These are phyloP conservation scores for Pluvialis apricaria DNA, from an alignment of 2,113 vertebrate genomes.

Conservation along the genomic window DNA sequence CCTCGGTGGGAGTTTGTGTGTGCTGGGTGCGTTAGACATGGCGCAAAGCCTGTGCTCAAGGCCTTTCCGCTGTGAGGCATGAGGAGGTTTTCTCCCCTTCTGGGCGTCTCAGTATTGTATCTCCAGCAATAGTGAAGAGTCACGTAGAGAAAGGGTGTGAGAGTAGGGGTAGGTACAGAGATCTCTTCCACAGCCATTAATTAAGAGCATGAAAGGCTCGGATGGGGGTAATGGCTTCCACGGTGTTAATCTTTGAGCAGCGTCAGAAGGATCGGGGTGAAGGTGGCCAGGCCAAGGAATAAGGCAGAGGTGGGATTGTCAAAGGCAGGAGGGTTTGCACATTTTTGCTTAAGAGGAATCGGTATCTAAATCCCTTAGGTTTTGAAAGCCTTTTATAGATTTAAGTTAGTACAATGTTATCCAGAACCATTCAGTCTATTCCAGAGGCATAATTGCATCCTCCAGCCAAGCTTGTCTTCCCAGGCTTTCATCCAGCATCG, in stretches of 20 bases:
- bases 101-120: background rate
- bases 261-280: background rate
- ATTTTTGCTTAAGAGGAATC: background rate
- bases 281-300: background rate
- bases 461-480: background rate
- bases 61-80: background rate
- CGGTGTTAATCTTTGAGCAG: background rate
- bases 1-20: background rate
- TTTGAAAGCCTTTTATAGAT: background rate
- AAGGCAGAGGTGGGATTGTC: background rate
- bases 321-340: background rate
- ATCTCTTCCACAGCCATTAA: background rate
- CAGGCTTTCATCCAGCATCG: rapidly evolving
- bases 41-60: background rate
- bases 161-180: background rate
- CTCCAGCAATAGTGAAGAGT: background rate
- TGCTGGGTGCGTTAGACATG: background rate
- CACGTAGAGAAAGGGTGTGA: background rate
- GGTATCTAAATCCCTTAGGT: background rate
- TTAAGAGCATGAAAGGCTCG: background rate
- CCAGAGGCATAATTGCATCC: background rate
- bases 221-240: background rate
- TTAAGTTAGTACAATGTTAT: background rate
- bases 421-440: rapidly evolving
- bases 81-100: no score